Percentiles rank a stretch among this genome's conserved stretches.
Evolutionary conservation across 1,140 invertebrate genomes (phyloP).

Genomic region (Dinoponera quadriceps): DNA sequence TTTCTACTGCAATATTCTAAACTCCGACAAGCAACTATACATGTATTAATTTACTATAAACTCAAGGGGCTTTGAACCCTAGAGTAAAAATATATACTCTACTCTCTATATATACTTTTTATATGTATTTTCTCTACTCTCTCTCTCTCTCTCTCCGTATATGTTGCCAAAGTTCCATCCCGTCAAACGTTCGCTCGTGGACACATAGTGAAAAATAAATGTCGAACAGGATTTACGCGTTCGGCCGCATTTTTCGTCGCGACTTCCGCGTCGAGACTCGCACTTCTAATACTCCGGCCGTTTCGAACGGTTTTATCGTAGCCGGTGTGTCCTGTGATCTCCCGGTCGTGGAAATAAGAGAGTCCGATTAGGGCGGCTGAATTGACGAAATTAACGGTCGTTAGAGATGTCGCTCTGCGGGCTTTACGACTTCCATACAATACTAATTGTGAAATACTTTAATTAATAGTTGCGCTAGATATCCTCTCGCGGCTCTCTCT

Average conservation of each 20-base stretch:
- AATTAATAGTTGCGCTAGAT: neutral
- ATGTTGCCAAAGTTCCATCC: neutral
- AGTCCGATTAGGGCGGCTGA: neutral
- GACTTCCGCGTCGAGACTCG: neutral
- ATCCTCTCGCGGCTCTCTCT: neutral
- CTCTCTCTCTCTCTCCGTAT: neutral
- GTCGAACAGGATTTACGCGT: neutral
- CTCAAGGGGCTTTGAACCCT: too few species aligned
- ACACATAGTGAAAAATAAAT: constrained; percentile 47
- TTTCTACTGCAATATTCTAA: too few species aligned
- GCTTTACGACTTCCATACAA: too few species aligned
- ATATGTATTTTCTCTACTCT: too few species aligned
- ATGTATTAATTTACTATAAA: too few species aligned
- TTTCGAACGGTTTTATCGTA: neutral
- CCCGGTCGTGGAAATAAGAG: neutral
- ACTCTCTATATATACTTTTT: too few species aligned
- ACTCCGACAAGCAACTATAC: too few species aligned
- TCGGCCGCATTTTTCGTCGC: neutral
- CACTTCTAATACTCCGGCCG: neutral
- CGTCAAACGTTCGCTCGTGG: constrained; percentile 24
- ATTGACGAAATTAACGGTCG: neutral
- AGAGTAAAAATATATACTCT: too few species aligned
- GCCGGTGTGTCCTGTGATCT: neutral
- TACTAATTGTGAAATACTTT: neutral
- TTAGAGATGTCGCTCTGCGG: neutral